Conservation (phyloP, 2,797 vertebrate species). For the Acanthornis magna region DNA sequence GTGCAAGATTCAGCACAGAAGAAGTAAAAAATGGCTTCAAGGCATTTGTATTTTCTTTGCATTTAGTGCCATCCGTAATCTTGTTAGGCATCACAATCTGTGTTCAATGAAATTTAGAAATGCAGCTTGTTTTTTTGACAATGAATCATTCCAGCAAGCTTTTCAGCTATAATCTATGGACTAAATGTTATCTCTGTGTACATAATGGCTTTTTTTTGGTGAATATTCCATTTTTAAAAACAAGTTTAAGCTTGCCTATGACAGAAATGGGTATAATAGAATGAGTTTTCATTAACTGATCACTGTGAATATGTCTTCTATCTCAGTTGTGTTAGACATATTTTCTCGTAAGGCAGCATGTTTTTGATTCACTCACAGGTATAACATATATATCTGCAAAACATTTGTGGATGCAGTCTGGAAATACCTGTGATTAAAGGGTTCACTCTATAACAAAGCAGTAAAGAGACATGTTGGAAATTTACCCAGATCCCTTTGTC, state of each 20-base stretch:
- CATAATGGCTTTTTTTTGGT: background rate
- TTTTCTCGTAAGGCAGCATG: background rate
- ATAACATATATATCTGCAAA: background rate
- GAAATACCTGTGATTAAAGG: background rate
- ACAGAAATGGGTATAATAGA: background rate
- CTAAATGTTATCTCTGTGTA: background rate
- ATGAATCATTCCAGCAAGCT: background rate
- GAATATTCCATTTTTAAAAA: background rate
- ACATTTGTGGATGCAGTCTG: background rate
- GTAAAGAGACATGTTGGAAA: background rate
- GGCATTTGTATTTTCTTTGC: background rate
- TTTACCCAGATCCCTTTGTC: background rate
- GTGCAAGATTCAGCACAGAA: background rate
- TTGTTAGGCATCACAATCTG: background rate
- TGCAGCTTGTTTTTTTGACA: background rate
- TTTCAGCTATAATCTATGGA: background rate
- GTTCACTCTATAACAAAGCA: background rate
- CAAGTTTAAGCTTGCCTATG: background rate
- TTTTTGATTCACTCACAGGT: background rate
- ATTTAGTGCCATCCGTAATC: background rate
- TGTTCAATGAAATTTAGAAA: background rate
- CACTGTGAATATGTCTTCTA: background rate
- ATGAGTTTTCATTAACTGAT: background rate
- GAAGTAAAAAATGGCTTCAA: background rate
- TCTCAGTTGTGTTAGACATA: background rate